Evolutionary conservation across 2,113 vertebrate genomes (phyloP), one percentile per base, ranked within the genome.

Genomic region (Nematolebias whitei): DNA sequence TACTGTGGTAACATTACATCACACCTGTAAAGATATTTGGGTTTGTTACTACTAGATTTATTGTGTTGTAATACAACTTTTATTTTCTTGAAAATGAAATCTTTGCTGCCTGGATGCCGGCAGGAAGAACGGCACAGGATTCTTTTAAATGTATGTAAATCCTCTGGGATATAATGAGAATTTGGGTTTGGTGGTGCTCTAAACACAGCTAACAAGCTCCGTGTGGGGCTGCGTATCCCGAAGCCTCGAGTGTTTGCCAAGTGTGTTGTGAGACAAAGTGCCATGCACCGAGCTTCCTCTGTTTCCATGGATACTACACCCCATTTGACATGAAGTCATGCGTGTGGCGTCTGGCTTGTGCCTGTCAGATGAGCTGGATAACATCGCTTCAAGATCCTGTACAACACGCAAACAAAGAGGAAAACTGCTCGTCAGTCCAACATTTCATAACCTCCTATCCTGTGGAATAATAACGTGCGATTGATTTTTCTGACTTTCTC

Each of bases 281-380:
- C 74, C 50, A 55, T 43, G 76, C 77, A 80, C 83, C 83, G 74
- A n/a, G 82, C 76, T 89, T 82, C 75, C 70, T 64, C 78, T 82
- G 90, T 90, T 90, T 87, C 90, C 87, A 90, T 90, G 90, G 87
- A 75, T 84, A 91, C 87, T 62, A 76, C 79, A 87, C 87, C 82
- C 86, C 86, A 86, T 91, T 90, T 86, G 82, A 80, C 77, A 74
- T 18, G 74, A 83, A 88, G 82, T 86, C 86, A 79, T 81, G 80
- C 87, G 83, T 50, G 69, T 79, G 78, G 70, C 66, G 79, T 79
- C 71, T 63, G 69, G 72, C 80, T 82, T 74, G 79, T 79, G 79
- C 80, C 83, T 67, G 71, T 70, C 45, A 88, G 77, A 80, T 22
- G 32, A 69, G 66, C 13, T 24, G 44, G 71, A 71, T 83, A 79